Percentiles rank a stretch among this genome's conserved stretches.
Conservation (phyloP, 2,113 vertebrate genomes). For the Paradisaea rubra region DNA sequence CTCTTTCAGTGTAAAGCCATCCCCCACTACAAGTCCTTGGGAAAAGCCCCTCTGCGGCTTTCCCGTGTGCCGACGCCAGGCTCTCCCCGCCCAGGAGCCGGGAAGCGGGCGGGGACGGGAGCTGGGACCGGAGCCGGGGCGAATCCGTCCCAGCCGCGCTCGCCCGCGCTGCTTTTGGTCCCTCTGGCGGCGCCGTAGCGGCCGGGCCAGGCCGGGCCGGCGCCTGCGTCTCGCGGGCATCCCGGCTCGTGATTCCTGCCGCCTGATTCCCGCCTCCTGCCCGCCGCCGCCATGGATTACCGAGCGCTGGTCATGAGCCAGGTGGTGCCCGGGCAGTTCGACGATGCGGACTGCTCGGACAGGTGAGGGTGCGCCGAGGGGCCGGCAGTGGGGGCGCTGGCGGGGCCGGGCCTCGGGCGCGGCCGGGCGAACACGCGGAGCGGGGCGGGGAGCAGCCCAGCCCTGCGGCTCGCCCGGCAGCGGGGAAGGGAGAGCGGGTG, state of each 20-base stretch:
- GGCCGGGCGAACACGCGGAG: not conserved
- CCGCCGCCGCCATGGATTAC: slow-evolving; percentile 55
- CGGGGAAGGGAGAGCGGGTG: not conserved
- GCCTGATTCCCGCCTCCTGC: not conserved
- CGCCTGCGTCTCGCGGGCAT: not conserved
- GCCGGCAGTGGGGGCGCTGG: not conserved
- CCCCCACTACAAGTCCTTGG: no score
- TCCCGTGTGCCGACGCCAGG: not conserved
- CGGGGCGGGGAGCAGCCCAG: accelerated
- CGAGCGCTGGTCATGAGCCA: slow-evolving; percentile 52
- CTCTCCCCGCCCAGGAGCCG: not conserved
- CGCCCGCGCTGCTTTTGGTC: accelerated
- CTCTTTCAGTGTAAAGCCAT: not conserved
- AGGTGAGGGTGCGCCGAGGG: not conserved
- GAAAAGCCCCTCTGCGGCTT: accelerated
- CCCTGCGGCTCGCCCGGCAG: not conserved
- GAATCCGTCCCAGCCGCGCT: not conserved
- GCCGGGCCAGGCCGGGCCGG: not conserved
- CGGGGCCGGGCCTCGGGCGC: not conserved
- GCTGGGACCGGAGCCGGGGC: no score
- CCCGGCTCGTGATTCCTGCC: no score
- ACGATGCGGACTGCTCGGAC: slow-evolving; percentile 71
- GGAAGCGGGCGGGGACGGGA: not conserved
- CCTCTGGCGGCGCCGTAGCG: not conserved
- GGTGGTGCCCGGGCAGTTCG: slow-evolving; percentile 73